phyloP scores from a whole-genome alignment of 2,113 vertebrate genomes.

The Ictalurus furcatus region DNA sequence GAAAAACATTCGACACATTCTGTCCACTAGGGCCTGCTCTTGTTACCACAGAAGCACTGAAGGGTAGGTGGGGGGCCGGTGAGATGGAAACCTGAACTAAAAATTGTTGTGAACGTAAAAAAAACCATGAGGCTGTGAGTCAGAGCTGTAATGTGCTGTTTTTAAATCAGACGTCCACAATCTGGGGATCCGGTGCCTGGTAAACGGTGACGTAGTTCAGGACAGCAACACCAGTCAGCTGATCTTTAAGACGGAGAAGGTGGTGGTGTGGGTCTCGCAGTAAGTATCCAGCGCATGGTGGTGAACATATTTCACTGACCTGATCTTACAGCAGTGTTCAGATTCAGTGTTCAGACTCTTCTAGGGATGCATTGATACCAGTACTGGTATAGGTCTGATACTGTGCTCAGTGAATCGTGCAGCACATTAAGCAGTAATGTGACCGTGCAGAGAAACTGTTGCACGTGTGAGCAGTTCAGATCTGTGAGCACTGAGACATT shows the following conservation, averaged over 20 bases:
- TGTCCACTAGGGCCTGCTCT: conserved; percentile 92
- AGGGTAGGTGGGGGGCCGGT: conserved; percentile 53
- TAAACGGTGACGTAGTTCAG: no score
- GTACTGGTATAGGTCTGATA: no score
- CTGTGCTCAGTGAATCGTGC: background rate
- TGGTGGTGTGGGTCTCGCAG: conserved; percentile 90
- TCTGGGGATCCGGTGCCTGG: no score
- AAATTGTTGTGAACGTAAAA: background rate
- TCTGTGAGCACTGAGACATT: background rate
- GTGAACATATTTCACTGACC: background rate
- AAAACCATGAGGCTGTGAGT: background rate
- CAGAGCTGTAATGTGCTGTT: background rate
- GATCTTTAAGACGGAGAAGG: conserved; percentile 81
- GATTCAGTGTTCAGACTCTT: background rate
- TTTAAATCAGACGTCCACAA: no score
- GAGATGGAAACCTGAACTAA: background rate
- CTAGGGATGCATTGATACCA: background rate
- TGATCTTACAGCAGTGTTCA: background rate
- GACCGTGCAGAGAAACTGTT: background rate
- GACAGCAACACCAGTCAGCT: conserved; percentile 56
- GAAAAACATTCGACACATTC: conserved; percentile 95
- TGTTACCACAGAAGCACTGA: conserved; percentile 82
- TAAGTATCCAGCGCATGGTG: conserved; percentile 63
- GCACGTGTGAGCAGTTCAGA: background rate
- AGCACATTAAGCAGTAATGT: background rate